A percentile compares a stretch with the other conserved stretches of the same genome.
These are phyloP conservation scores for Dendrocincla tyrannina DNA, from an alignment of 2,797 vertebrate species.

Conservation along the genomic window DNA sequence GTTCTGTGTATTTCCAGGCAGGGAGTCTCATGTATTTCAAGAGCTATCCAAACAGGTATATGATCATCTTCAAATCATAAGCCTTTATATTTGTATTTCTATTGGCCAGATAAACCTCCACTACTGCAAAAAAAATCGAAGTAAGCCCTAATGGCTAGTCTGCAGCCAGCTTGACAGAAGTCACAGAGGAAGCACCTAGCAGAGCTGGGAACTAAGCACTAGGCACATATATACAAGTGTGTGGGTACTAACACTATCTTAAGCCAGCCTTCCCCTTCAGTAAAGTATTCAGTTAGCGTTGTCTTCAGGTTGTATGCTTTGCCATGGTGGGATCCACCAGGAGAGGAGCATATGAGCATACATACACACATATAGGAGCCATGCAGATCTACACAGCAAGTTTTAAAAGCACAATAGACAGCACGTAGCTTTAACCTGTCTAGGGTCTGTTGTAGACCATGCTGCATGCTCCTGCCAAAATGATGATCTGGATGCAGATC, in stretches of 20 bases:
- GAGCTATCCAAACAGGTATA: neutral
- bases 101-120: neutral
- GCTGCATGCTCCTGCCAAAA: constrained; percentile 36
- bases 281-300: neutral
- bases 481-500: constrained; percentile 71
- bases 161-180: neutral
- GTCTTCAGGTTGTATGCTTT: neutral
- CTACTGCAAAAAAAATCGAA: neutral
- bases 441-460: neutral
- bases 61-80: neutral
- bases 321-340: neutral
- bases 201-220: neutral
- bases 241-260: neutral
- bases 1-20: neutral
- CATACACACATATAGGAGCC: accelerated
- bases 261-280: neutral
- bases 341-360: neutral
- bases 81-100: neutral
- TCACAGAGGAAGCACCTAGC: neutral
- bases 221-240: neutral
- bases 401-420: neutral
- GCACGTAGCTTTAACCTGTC: constrained; percentile 19
- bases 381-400: accelerated
- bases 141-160: neutral
- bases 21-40: neutral